phyloP scores from a whole-genome alignment of 2,797 vertebrate species.

The Moxostoma hubbsi region DNA sequence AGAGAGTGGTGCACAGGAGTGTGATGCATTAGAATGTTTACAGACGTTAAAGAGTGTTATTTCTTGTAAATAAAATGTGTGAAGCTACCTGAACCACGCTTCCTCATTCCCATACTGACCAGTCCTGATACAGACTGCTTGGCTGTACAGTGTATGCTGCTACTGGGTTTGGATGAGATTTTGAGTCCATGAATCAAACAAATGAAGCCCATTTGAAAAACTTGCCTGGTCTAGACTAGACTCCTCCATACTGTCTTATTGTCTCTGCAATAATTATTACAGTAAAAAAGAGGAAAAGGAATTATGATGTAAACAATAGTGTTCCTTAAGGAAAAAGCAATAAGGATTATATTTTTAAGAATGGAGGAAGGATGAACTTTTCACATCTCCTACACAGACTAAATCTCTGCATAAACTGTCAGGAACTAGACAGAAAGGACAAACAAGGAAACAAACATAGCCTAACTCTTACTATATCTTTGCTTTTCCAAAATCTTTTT shows the following conservation, averaged over 20 bases:
- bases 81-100: too few relatives aligned
- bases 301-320: conserved; percentile 48
- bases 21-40: too few relatives aligned
- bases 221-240: conserved; percentile 54
- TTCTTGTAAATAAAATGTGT: too few relatives aligned
- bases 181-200: conserved; percentile 71
- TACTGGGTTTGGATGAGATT: conserved; percentile 76
- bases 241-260: conserved; percentile 47
- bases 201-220: conserved; percentile 63
- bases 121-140: conserved; percentile 64
- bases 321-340: conserved; percentile 40
- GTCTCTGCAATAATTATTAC: conserved; percentile 45
- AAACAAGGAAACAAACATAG: conserved; percentile 75
- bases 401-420: conserved; percentile 55
- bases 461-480: conserved; percentile 66
- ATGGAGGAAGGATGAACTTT: conserved; percentile 51
- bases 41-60: too few relatives aligned
- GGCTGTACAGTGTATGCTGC: conserved; percentile 64
- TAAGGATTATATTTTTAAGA: conserved; percentile 56
- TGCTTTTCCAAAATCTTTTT: conserved; percentile 63
- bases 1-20: too few relatives aligned
- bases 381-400: conserved; percentile 59
- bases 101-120: too few relatives aligned
- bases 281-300: not conserved
- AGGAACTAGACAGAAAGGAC: conserved; percentile 55